Percentiles rank a stretch among this genome's conserved stretches.
These are phyloP conservation scores for Fopius arisanus DNA, from an alignment of 1,140 invertebrate genomes.

Conservation along the genomic window DNA sequence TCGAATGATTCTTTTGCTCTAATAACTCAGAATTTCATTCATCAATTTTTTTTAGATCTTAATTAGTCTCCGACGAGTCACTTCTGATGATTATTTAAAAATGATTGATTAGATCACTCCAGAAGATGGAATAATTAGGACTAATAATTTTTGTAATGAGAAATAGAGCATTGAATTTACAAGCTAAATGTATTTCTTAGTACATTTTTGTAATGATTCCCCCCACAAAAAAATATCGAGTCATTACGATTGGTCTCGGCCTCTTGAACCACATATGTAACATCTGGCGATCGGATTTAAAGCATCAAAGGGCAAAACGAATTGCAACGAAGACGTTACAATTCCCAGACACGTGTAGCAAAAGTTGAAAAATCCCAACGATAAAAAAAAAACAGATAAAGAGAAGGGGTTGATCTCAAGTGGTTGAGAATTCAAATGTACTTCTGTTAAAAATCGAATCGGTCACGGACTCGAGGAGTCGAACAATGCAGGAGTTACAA, in stretches of 20 bases:
- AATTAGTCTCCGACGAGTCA: neutral
- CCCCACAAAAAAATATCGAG: neutral
- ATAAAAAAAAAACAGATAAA: neutral
- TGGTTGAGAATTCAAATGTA: constrained; percentile 35
- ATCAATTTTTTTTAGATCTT: neutral
- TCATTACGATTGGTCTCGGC: neutral
- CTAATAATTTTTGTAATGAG: no score
- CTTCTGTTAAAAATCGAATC: constrained; percentile 62
- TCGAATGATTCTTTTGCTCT: constrained; percentile 6
- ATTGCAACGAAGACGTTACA: constrained; percentile 37
- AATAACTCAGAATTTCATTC: neutral
- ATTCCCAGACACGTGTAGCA: constrained; percentile 6
- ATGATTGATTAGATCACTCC: no score
- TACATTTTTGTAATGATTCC: no score
- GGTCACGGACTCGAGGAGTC: constrained; percentile 59
- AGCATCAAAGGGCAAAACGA: constrained; percentile 27
- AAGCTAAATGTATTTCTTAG: no score
- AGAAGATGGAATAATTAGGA: no score
- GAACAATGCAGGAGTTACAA: constrained; percentile 48
- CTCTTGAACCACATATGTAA: neutral
- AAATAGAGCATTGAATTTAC: no score
- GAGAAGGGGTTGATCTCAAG: constrained; percentile 16
- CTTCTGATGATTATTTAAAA: no score
- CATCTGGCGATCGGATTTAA: constrained; percentile 33
- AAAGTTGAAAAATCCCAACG: neutral